Conservation (phyloP, 1,140 invertebrate species). For the Scaptomyza pallida region DNA sequence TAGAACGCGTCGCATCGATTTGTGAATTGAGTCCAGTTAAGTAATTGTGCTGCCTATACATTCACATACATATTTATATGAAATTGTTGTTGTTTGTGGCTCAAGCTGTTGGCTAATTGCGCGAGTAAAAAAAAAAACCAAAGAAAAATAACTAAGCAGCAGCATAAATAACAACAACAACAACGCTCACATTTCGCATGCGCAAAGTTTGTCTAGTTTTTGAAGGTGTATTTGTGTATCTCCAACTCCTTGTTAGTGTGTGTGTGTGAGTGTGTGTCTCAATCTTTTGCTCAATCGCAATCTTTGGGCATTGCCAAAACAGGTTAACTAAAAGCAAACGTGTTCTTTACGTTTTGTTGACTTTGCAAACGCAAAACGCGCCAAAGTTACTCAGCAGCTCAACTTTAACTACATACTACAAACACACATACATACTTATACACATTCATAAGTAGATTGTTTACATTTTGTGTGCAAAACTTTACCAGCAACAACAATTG, state of each 20-base stretch:
- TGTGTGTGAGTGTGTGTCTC: slow-evolving; percentile 37
- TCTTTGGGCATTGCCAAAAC: slow-evolving; percentile 78
- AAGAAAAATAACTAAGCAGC: slow-evolving; percentile 9
- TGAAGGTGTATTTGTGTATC: slow-evolving; percentile 32
- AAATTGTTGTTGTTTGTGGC: slow-evolving; percentile 23
- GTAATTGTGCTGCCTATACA: slow-evolving; percentile 35
- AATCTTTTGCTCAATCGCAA: slow-evolving; percentile 80
- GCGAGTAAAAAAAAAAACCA: slow-evolving; percentile 60
- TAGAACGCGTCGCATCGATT: slow-evolving; percentile 31
- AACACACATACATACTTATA: too few relatives aligned
- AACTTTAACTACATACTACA: slow-evolving; percentile 30
- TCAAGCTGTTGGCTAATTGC: slow-evolving; percentile 68
- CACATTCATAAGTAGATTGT: slow-evolving; percentile 41
- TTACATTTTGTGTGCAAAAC: slow-evolving; percentile 55
- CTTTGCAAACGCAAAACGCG: slow-evolving; percentile 71
- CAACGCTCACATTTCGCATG: slow-evolving; percentile 54
- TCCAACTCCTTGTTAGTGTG: slow-evolving; percentile 4
- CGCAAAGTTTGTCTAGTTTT: slow-evolving; percentile 51
- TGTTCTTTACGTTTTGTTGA: slow-evolving; percentile 74
- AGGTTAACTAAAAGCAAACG: slow-evolving; percentile 80
- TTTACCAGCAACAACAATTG: slow-evolving; percentile 5
- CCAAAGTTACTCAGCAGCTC: slow-evolving; percentile 58
- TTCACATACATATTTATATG: too few relatives aligned
- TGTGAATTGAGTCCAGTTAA: slow-evolving; percentile 39
- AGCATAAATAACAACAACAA: slow-evolving; percentile 15